Evolutionary conservation across 2,113 vertebrate species (phyloP).

Genomic region (Prietella phreatophila): DNA sequence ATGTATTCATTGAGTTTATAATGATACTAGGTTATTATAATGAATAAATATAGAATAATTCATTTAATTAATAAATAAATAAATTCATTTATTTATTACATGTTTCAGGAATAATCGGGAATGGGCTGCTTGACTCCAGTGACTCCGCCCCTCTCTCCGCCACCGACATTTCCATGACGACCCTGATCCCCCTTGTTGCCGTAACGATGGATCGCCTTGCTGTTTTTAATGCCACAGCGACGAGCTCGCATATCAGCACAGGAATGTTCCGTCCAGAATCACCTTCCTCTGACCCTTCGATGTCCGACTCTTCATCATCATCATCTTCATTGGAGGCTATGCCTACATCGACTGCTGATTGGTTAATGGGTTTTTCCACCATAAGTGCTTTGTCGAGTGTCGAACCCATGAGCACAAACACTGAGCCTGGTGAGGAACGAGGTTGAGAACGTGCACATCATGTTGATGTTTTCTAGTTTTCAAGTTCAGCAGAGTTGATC

Average conservation of each 20-base stretch:
- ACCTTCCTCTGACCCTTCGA: conserved; percentile 12
- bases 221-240: background rate
- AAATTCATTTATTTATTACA: background rate
- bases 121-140: conserved; percentile 71
- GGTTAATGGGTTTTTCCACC: conserved; percentile 44
- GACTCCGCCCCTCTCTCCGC: conserved; percentile 64
- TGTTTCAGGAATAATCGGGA: conserved; percentile 74
- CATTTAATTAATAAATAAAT: background rate
- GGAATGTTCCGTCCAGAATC: conserved; percentile 38
- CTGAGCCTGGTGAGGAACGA: conserved; percentile 42
- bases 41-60: background rate
- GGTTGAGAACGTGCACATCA: no score
- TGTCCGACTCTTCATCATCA: conserved; percentile 17
- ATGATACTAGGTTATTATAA: background rate
- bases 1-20: background rate
- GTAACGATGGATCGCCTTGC: conserved; percentile 40
- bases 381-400: conserved; percentile 42
- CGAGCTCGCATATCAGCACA: background rate
- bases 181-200: conserved; percentile 52
- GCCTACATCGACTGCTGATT: conserved; percentile 27
- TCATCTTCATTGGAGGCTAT: conserved; percentile 27
- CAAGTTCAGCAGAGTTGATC: background rate
- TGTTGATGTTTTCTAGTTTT: background rate
- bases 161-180: conserved; percentile 55
- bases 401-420: conserved; percentile 12